Base-by-base conservation (phyloP, 2,113 vertebrate species). In the Sphaerodactylus townsendi region DNA sequence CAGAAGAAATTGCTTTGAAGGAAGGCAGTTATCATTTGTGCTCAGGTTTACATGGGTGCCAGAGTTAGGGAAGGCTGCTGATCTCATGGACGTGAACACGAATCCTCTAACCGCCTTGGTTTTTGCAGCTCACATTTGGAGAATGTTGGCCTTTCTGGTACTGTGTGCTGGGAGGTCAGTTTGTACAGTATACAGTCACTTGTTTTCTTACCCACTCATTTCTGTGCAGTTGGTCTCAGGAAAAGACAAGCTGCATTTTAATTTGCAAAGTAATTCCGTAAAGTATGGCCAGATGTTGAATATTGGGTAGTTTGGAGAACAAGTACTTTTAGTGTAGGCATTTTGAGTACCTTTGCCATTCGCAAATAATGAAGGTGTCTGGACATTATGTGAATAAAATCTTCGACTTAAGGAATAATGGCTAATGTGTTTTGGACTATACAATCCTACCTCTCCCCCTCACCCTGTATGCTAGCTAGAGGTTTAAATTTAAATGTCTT, bases 81-180 rank as follows among this genome's bases (percentile, higher is more conserved):
- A 62, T 77, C 64, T 70, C 65, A 46, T 50, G 73, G 46, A 46
- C n/a, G 39, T 59, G 65, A 62, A 28, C 35, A 19, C 2, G 28
- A 14, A 77, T 84, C 35, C 14, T 25, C 48, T 44, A 11, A 77
- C 75, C 70, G 35, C 13, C 21, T 62, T n/a, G 30, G 44, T 44
- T 77, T 14, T 21, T 30, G 15, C 7, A 39, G 15, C 30, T n/a
- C 28, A 28, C n/a, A 1, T 85, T 91, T 72, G 70, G 76, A 75
- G 66, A 25, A 25, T 0, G 0, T 35, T 5, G 21, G 53, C 3
- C 28, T 39, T 23, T 50, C n/a, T 33, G n/a, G 23, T n/a, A 10
- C 23, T 53, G 37, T 33, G 2, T 33, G 77, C n/a, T 8, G 41
- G 46, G 37, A 48, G 35, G 0, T 9, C 64, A 56, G 37, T 11